Base-by-base conservation (phyloP, 2,113 vertebrate species). In the Halcyon senegalensis region DNA sequence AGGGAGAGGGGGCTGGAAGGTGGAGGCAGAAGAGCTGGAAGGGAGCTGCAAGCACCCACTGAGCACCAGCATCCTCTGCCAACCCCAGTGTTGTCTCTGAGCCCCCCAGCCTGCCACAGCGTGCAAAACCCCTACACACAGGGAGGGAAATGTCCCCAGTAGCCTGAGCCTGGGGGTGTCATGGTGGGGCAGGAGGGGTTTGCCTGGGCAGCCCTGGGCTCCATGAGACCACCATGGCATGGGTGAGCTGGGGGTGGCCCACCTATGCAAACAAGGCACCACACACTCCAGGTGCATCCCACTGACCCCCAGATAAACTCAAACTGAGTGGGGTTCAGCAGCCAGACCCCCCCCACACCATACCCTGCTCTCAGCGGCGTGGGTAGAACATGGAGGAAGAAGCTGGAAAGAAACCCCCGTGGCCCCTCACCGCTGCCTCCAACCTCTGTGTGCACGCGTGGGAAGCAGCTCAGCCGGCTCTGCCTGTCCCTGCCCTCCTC, bases 381-480 rank as follows among this genome's bases (percentile, higher is more conserved):
- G 4, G 55, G 31, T 15, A 5, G 59, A 66, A 31, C 5, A 2
- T 0, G 0, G 55, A 41, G 28, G 6, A 35, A 53, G 70, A 14
- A 51, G 51, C 44, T 1, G 0, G 4, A 31, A 62, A 33, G 59
- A 31, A 76, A 3, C 3, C 66, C 1, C 13, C 0, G 1, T 1
- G 5, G 56, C n/a, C 58, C 51, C 80, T 21, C 16, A 1, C 33
- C 2, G 14, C 80, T 16, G 76, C 46, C 90, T 59, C 4, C 46
- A 31, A 35, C 70, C 82, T 2, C 33, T 5, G 30, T 4, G 0
- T 4, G 63, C 19, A 11, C 4, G 87, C 44, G 87, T 89, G 88
- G 96, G 94, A 95, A 87, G 96, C 8, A 18, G 96, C 93, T 53
- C 3, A 84, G 90, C 96, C 90, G 55, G 96, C 93, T 96, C 88